Evolutionary conservation across 1,140 invertebrate species (phyloP), one percentile per base, ranked within the genome.

Genomic region (Bombus pascuorum): DNA sequence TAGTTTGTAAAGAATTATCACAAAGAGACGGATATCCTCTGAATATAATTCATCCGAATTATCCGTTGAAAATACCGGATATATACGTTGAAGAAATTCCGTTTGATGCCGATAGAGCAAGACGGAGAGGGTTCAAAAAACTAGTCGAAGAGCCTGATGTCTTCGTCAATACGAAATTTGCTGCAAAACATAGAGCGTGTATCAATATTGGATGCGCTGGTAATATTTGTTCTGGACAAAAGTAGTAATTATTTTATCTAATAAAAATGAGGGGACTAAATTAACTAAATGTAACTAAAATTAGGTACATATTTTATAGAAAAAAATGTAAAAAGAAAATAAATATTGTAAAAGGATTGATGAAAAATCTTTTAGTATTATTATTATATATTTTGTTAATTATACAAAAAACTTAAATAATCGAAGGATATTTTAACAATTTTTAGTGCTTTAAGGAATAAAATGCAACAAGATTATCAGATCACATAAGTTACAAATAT

Each of bases 201-300:
- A 62, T n/a, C 1, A 80, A 85, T 15, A n/a, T 59, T 13, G 42
- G 53, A 13, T 85, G 83, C 22, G 8, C 66, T 47, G 83, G 83
- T 8, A 80, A 25, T 22, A 80, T 85, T 53, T 85, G 83, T 28
- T 32, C 68, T 3, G 83, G 83, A 13, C 70, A 80, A 42, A 65
- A 80, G 15, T 85, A 73, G 12, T 9, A 2, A 32, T 18, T n/a
- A n/a, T 15, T 28, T 34, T 68, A 34, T 57, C 3, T 37, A 9
- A 18, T 76, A 37, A 73, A n/a, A n/a, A 18, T 32, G 13, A 65
- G 13, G 13, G 1, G n/a, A 65, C 5, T 12, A 32, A 66, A 66
- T 15, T 66, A 66, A 34, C 9, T 22, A 53, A 42, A 73, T 12
- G 10, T 12, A 47, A 47, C n/a, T 47, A 57, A 57, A 76, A 18